These are phyloP conservation scores for Trachurus trachurus DNA, from an alignment of 2,797 vertebrate genomes.

Conservation along the genomic window DNA sequence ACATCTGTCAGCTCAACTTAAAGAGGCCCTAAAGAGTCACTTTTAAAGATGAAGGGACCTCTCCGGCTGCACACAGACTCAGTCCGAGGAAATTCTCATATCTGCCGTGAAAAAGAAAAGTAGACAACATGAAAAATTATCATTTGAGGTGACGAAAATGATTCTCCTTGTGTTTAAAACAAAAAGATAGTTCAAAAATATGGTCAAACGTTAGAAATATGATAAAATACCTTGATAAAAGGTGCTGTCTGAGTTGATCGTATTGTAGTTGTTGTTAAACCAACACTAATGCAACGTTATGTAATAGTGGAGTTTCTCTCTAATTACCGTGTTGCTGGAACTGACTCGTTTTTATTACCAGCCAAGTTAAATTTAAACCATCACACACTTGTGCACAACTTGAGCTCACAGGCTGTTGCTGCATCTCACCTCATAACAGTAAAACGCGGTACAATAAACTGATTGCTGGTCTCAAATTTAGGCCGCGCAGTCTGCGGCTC, in stretches of 20 bases:
- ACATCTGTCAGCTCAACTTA: slow-evolving; percentile 82
- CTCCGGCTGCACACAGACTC: slow-evolving; percentile 23
- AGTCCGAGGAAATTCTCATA: slow-evolving; percentile 8
- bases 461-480: slow-evolving; percentile 62
- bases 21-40: slow-evolving; percentile 75
- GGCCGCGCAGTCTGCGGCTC: slow-evolving; percentile 45
- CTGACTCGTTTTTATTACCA: slow-evolving; percentile 23
- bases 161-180: not conserved
- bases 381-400: slow-evolving; percentile 27
- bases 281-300: slow-evolving; percentile 8
- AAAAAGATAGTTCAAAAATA: not conserved
- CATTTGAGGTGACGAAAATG: rapidly evolving
- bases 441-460: slow-evolving; percentile 48
- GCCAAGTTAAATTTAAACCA: slow-evolving; percentile 55
- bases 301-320: slow-evolving; percentile 18
- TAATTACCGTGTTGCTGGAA: slow-evolving; percentile 7
- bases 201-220: not conserved
- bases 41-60: slow-evolving; percentile 74
- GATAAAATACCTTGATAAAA: not conserved
- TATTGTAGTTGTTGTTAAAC: slow-evolving; percentile 27
- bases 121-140: not conserved
- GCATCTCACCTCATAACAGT: slow-evolving; percentile 53
- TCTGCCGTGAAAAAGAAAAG: slow-evolving; percentile 18
- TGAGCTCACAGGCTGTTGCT: slow-evolving; percentile 43
- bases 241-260: slow-evolving; percentile 4